A percentile compares a stretch with the other conserved stretches of the same genome.
Evolutionary conservation across 2,797 vertebrate genomes (phyloP).

Genomic region (Onychomys torridus): DNA sequence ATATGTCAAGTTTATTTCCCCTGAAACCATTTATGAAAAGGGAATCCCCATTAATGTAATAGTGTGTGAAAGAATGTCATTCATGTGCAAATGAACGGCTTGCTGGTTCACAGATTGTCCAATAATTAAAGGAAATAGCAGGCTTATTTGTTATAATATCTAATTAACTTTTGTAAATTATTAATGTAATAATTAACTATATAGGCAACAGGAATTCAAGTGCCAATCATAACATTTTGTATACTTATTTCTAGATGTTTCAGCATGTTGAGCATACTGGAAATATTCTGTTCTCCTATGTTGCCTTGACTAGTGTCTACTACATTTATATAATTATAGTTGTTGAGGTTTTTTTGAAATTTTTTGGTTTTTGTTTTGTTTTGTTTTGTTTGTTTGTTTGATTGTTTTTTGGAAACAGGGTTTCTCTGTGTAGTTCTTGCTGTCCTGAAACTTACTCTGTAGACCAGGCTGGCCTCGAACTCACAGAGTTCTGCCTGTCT

Average conservation of each 20-base stretch:
- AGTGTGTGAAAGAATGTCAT: conserved; percentile 48
- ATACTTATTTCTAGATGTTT: conserved; percentile 14
- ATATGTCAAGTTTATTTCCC: conserved; percentile 59
- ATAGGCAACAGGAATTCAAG: neutral
- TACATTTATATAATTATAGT: neutral
- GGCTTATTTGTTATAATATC: conserved; percentile 25
- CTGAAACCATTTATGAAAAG: conserved; percentile 48
- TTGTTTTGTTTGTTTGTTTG: neutral
- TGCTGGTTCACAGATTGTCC: conserved; percentile 26
- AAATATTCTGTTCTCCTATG: neutral
- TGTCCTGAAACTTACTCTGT: neutral
- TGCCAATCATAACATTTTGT: neutral
- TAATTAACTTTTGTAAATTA: conserved; percentile 65
- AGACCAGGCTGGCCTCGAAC: neutral
- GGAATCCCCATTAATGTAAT: conserved; percentile 46
- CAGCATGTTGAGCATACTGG: neutral
- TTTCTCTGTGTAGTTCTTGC: neutral
- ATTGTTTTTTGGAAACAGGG: neutral
- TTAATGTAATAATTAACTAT: conserved; percentile 8
- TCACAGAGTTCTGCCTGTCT: neutral
- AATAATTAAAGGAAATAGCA: conserved; percentile 27
- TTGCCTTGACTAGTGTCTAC: neutral
- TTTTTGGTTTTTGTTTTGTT: neutral
- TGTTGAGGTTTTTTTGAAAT: neutral
- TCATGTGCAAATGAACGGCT: conserved; percentile 20